A percentile compares a stretch with the other conserved stretches of the same genome.
These are phyloP conservation scores for Platycnemis pennipes DNA, from an alignment of 2,888 invertebrate genomes.

Conservation along the genomic window DNA sequence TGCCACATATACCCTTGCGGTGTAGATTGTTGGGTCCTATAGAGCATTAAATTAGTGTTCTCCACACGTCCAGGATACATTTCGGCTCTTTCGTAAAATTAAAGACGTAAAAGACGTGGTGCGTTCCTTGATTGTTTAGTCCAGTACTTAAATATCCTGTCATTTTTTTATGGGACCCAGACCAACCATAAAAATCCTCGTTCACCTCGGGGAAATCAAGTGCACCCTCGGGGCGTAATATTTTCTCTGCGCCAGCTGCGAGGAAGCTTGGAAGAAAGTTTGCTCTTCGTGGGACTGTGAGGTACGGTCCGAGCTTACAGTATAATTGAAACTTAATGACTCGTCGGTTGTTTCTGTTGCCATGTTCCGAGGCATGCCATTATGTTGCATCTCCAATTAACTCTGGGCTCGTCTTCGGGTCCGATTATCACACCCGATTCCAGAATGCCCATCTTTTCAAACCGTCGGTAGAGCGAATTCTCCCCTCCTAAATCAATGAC, in stretches of 20 bases:
- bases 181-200: neutral
- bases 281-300: neutral
- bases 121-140: too few species aligned
- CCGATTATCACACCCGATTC: neutral
- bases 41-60: too few species aligned
- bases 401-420: neutral
- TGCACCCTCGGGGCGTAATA: neutral
- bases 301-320: neutral
- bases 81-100: too few species aligned
- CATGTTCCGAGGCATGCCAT: neutral
- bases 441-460: neutral
- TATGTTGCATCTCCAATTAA: neutral
- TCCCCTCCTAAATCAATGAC: neutral
- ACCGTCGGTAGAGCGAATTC: neutral
- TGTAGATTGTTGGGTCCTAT: too few species aligned
- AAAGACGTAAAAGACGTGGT: too few species aligned
- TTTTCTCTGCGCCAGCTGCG: neutral
- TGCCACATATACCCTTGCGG: too few species aligned
- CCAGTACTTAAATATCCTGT: too few species aligned
- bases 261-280: neutral
- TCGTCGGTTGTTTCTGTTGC: neutral
- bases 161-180: neutral
- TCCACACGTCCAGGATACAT: too few species aligned
- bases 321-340: neutral
- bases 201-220: neutral